A percentile compares a stretch with the other conserved stretches of the same genome.
Conservation (phyloP, 2,797 vertebrate genomes). For the Chrosomus eos region DNA sequence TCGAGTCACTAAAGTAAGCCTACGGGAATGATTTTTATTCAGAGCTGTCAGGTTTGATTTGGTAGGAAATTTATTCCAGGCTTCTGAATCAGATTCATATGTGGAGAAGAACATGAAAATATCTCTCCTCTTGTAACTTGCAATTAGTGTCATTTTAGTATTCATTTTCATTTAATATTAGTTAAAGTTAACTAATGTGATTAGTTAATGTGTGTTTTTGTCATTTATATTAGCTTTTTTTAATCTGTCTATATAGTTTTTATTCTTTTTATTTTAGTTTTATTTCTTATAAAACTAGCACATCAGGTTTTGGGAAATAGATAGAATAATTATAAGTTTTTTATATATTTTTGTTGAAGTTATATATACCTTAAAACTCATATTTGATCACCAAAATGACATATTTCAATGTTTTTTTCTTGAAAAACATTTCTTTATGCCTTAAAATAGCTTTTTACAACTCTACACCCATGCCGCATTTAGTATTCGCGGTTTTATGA, state of each 20-base stretch:
- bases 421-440: no score
- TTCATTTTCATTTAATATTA: neutral
- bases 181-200: neutral
- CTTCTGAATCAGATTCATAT: no score
- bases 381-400: no score
- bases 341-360: no score
- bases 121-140: neutral
- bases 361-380: no score
- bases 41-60: slow-evolving; percentile 16
- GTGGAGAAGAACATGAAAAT: neutral
- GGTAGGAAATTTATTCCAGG: neutral
- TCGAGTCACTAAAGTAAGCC: neutral
- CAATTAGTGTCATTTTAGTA: neutral
- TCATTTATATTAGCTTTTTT: neutral
- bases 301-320: no score
- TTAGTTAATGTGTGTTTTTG: neutral
- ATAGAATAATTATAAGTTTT: no score
- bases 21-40: neutral
- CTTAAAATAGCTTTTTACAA: no score
- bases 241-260: neutral
- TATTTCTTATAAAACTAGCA: no score
- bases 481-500: no score
- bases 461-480: rapidly evolving
- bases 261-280: neutral
- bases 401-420: no score